These are phyloP conservation scores for Lasioglossum calceatum DNA, from an alignment of 2,888 invertebrate species.

Conservation along the genomic window DNA sequence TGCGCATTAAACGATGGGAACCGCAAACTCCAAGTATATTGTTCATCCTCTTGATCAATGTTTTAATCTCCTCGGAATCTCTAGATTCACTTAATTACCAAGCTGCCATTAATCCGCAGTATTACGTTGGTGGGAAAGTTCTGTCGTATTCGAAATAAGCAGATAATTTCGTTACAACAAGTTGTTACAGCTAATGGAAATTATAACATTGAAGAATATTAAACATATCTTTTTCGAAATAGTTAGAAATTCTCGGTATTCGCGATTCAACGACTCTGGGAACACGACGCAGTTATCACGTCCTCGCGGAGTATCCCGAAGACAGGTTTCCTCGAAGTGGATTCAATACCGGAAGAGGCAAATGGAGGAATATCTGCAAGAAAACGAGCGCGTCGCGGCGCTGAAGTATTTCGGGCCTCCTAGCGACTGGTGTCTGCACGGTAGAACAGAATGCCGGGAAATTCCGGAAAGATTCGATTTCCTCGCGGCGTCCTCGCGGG, in stretches of 20 bases:
- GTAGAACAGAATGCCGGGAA: constrained; percentile 18
- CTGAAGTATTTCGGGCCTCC: not conserved
- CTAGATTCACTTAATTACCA: not conserved
- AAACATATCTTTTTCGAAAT: no score
- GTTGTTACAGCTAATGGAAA: no score
- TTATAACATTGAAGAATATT: no score
- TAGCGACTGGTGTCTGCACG: not conserved
- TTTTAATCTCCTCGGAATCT: not conserved
- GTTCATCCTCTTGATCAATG: not conserved
- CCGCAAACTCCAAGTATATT: not conserved
- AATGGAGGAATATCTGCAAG: constrained; percentile 15
- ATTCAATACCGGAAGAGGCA: not conserved
- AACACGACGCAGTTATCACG: not conserved
- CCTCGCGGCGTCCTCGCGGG: constrained; percentile 36
- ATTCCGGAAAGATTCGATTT: constrained; percentile 60
- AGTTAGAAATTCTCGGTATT: no score
- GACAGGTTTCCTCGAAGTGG: not conserved
- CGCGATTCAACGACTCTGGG: no score
- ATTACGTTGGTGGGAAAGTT: no score
- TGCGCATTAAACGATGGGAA: not conserved
- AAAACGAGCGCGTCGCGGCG: constrained; percentile 4
- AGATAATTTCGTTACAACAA: no score
- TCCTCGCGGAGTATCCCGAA: not conserved
- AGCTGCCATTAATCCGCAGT: not conserved
- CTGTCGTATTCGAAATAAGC: no score